A percentile compares a stretch with the other conserved stretches of the same genome.
Conservation (phyloP, 2,888 invertebrate species). For the Atherix ibis region DNA sequence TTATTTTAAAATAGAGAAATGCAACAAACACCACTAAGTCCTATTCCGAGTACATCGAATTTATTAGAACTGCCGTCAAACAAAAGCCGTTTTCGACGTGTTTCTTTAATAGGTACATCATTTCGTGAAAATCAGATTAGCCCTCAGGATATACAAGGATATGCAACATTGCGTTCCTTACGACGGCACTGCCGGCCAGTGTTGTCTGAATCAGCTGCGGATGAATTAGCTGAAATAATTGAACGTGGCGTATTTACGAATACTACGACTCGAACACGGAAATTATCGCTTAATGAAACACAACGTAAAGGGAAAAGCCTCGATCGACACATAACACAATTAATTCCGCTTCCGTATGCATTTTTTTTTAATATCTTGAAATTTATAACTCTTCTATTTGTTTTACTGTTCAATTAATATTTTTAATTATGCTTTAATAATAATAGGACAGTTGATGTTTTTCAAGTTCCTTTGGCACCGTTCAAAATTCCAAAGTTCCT, state of each 20-base stretch:
- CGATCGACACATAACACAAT: slow-evolving; percentile 25
- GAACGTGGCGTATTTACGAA: slow-evolving; percentile 18
- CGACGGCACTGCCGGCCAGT: slow-evolving; percentile 50
- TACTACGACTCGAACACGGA: slow-evolving; percentile 19
- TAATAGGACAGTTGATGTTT: slow-evolving; percentile 19
- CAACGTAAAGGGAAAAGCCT: slow-evolving; percentile 27
- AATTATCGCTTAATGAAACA: slow-evolving; percentile 23
- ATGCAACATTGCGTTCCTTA: slow-evolving; percentile 52
- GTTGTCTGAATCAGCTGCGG: slow-evolving; percentile 45
- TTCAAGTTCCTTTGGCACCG: slow-evolving; percentile 25
- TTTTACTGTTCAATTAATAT: neutral
- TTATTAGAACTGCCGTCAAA: slow-evolving; percentile 38
- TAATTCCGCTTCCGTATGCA: slow-evolving; percentile 23
- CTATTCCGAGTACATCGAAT: slow-evolving; percentile 74
- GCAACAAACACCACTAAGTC: slow-evolving; percentile 64
- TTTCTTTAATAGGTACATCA: slow-evolving; percentile 23
- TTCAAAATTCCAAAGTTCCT: slow-evolving; percentile 27
- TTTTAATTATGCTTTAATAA: neutral
- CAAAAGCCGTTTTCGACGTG: slow-evolving; percentile 19
- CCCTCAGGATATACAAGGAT: slow-evolving; percentile 60
- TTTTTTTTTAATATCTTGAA: neutral
- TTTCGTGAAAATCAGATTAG: slow-evolving; percentile 37
- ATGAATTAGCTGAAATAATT: slow-evolving; percentile 38
- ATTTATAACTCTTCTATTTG: neutral
- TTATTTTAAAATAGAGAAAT: slow-evolving; percentile 38